Percentiles rank a stretch among this genome's conserved stretches.
Evolutionary conservation across 2,797 vertebrate genomes (phyloP).

Genomic region (Sebastes trivittatus): DNA sequence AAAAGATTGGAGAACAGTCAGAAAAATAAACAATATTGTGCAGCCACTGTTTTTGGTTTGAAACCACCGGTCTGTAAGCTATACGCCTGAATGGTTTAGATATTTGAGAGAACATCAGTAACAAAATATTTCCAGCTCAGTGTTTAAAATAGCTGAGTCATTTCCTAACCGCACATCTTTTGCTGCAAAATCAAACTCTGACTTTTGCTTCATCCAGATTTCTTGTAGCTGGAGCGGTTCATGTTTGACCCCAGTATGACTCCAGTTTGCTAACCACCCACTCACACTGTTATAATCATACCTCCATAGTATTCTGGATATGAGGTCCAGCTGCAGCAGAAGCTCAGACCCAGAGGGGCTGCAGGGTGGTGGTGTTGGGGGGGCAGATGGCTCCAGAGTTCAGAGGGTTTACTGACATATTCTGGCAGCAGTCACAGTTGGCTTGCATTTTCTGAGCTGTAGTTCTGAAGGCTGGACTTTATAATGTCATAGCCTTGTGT

Average conservation of each 20-base stretch:
- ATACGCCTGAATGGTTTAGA: neutral
- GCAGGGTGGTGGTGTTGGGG: neutral
- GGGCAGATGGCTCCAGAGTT: constrained; percentile 38
- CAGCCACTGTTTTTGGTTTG: neutral
- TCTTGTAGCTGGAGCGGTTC: neutral
- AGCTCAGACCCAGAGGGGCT: constrained; percentile 5
- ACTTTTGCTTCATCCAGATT: neutral
- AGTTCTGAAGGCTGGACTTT: constrained; percentile 29
- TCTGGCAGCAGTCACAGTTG: constrained; percentile 45
- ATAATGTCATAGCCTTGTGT: constrained; percentile 48
- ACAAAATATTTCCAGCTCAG: neutral
- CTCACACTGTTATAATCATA: neutral
- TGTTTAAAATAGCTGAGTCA: constrained; percentile 19
- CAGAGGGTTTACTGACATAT: constrained; percentile 44
- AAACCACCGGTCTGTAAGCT: neutral
- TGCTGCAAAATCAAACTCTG: neutral
- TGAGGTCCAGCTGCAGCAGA: constrained; percentile 29
- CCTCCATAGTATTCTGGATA: neutral
- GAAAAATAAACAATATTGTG: neutral
- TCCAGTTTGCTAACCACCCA: neutral
- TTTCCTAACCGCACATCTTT: neutral
- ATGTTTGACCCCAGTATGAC: neutral
- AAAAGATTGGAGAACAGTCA: neutral
- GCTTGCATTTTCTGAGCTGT: constrained; percentile 32
- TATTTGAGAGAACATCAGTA: neutral